Base-by-base conservation (phyloP, 2,888 invertebrate genomes). In the Eulithis testata region DNA sequence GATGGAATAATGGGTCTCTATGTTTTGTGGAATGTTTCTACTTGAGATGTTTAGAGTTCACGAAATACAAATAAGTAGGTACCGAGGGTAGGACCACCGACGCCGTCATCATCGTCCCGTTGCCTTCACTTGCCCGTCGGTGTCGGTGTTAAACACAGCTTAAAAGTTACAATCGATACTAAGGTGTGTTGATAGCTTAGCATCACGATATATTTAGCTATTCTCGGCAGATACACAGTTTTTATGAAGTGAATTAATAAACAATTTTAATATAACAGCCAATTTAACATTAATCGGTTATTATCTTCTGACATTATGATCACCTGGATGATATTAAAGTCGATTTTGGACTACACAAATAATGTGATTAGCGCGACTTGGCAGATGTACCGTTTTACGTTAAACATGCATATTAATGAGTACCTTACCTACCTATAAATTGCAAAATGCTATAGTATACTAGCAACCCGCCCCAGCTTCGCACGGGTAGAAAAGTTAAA, bases 261-360 rank as follows among this genome's bases (percentile, higher is more conserved):
- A 72, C 69, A 69, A 74, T 74, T 75, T 73, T 70, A 45, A 64
- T 69, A 63, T 73, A 66, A 63, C 72, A 72, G 74, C 75, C 73
- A 75, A 74, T 71, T 74, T 71, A 66, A 69, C 59, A 63, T 57
- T 64, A 73, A 73, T 63, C 64, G 61, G 69, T 73, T 79, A 77
- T 80, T 79, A 81, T 74, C 74, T 70, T 62, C 62, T 81, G 82
- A 80, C 81, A 80, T 82, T 82, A 77, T 73, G 79, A 73, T 80
- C 77, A 81, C 75, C 78, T 78, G 81, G 75, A 74, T 60, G 73
- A 43, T 63, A 60, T 75, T 43, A 44, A 31, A 47, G 31, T 60
- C 73, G 74, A 73, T 71, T 63, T 53, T 44, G 8, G 50, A 53
- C 14, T 53, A 37, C 11, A 27, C 4, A 9, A 50, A 50, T 47